Base-by-base conservation (phyloP, 2,113 vertebrate species). In the Pygoscelis adeliae region DNA sequence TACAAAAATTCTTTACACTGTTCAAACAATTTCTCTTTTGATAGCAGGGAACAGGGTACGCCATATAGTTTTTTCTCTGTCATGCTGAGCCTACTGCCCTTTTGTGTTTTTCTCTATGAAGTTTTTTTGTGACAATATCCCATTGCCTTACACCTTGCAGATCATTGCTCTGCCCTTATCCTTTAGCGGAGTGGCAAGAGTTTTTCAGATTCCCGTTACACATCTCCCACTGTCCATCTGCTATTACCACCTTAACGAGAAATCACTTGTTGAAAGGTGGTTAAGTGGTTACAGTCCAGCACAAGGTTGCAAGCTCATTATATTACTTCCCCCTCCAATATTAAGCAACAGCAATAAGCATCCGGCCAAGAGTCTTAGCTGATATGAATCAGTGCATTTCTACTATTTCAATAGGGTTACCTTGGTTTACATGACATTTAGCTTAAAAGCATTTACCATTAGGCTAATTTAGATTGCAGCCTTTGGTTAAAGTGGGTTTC, bases 221-320 rank as follows among this genome's bases (percentile, higher is more conserved):
- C 62, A 11, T 77, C n/a, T 10, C 81, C 91, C 83, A 85, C 73
- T 67, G 86, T 52, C 61, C 78, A 79, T 89, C 73, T 95, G 70
- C 87, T 91, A 69, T 72, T 91, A 46, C 78, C 82, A 89, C 70
- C 93, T 87, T 87, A 83, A 93, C 0, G 5, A 93, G 89, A 94
- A 94, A 76, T 95, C 87, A 77, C 89, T 95, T 85, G 89, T 72
- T 93, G 89, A 91, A 94, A 95, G 91, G 73, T 87, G 71, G 96
- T 87, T 80, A 92, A 82, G 95, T 62, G 49, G 70, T 82, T 94
- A 85, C 81, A 20, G 30, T 59, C 53, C 81, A 66, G 53, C 42
- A 93, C 84, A 93, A 92, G 77, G 86, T 89, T 92, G 77, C 65
- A 65, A 93, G 73, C 40, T 92, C 40, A 84, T 91, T 94, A 92